These are phyloP conservation scores for Astyanax mexicanus DNA, from an alignment of 2,797 vertebrate species.

Conservation along the genomic window DNA sequence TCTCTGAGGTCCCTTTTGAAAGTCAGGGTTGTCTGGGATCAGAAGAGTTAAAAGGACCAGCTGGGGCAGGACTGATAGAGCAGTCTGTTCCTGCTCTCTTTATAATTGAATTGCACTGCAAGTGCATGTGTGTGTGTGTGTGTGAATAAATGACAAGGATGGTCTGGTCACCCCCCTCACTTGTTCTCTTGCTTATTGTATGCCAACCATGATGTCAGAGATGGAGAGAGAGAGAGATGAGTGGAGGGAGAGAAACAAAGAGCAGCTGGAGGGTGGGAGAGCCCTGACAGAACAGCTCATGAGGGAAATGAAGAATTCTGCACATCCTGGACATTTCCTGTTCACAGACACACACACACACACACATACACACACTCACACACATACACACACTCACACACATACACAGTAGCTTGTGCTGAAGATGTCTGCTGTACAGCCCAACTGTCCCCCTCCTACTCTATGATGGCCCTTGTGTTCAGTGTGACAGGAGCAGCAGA, in stretches of 20 bases:
- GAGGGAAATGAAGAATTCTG: constrained; percentile 71
- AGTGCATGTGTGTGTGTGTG: too few relatives aligned
- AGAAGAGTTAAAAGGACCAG: too few relatives aligned
- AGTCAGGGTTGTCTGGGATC: too few relatives aligned
- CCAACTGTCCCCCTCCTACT: not conserved
- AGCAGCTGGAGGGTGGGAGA: constrained; percentile 70
- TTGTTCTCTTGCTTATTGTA: constrained; percentile 46
- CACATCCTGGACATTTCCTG: constrained; percentile 74
- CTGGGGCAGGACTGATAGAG: constrained; percentile 16
- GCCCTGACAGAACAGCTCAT: constrained; percentile 50
- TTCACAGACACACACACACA: constrained; percentile 46
- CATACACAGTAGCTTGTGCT: not conserved
- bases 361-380: constrained; percentile 14
- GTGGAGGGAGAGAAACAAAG: constrained; percentile 33
- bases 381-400: not conserved
- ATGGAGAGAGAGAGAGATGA: not conserved
- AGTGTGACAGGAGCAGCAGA: too few relatives aligned
- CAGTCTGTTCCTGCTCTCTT: too few relatives aligned
- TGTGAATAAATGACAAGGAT: constrained; percentile 44
- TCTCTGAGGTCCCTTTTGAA: too few relatives aligned
- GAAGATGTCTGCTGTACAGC: not conserved
- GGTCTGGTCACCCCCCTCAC: constrained; percentile 52
- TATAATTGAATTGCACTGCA: too few relatives aligned
- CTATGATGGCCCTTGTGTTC: too few relatives aligned
- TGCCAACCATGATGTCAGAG: constrained; percentile 57